Conservation (phyloP, 2,113 vertebrate species). For the Hucho hucho region DNA sequence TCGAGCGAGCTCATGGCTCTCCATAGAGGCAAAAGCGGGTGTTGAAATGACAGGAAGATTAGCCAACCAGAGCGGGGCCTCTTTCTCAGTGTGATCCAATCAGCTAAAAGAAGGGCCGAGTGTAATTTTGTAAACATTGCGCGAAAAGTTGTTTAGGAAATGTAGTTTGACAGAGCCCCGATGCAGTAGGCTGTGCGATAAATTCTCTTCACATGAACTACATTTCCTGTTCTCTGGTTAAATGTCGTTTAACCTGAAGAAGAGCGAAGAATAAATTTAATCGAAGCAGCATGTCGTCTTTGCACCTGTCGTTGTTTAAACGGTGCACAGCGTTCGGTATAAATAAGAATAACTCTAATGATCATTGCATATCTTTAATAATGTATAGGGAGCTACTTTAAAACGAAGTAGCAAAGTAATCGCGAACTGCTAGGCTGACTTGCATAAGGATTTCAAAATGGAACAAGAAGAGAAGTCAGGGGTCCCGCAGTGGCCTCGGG, state of each 20-base stretch:
- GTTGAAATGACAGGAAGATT: not conserved
- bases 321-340: not conserved
- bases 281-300: not conserved
- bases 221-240: slow-evolving; percentile 15
- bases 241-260: not conserved
- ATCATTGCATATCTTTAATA: not conserved
- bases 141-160: slow-evolving; percentile 2
- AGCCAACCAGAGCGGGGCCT: slow-evolving; percentile 7
- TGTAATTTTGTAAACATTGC: not conserved
- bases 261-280: slow-evolving; percentile 10
- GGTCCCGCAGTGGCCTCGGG: slow-evolving; percentile 75
- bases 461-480: slow-evolving; percentile 50
- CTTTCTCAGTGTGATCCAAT: slow-evolving; percentile 1
- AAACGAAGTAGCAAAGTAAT: not conserved
- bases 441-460: slow-evolving; percentile 18
- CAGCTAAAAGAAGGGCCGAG: not conserved
- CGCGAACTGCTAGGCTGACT: not conserved
- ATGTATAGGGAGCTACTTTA: not conserved
- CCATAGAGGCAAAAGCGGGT: not conserved
- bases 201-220: slow-evolving; percentile 8
- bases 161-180: slow-evolving; percentile 10
- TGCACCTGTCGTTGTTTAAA: not conserved
- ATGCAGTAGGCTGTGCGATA: too few relatives aligned
- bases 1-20: not conserved
- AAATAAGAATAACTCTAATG: too few relatives aligned